A percentile compares a stretch with the other conserved stretches of the same genome.
Conservation (phyloP, 2,797 vertebrate genomes). For the Smutsia temminckii region DNA sequence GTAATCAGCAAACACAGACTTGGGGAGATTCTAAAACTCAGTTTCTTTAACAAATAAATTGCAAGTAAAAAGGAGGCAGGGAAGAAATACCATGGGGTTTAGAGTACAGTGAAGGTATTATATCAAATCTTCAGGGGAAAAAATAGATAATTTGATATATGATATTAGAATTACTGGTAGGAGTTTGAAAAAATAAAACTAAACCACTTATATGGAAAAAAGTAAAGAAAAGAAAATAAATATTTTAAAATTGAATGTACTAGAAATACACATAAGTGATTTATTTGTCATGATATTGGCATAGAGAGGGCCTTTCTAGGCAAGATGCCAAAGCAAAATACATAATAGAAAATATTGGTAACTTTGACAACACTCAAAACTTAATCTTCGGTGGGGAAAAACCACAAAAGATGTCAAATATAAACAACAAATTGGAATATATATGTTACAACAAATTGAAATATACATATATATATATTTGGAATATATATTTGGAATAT, state of each 20-base stretch:
- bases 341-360: neutral
- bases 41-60: neutral
- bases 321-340: neutral
- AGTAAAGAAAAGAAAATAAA: neutral
- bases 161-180: neutral
- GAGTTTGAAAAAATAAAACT: neutral
- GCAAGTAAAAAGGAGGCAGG: neutral
- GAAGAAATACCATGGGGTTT: neutral
- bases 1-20: neutral
- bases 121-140: neutral
- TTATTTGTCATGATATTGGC: neutral
- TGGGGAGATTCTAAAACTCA: neutral
- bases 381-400: slow-evolving; percentile 16
- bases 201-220: neutral
- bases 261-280: neutral
- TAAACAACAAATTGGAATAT: neutral
- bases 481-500: neutral
- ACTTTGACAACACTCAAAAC: neutral
- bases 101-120: neutral
- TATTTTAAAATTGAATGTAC: neutral
- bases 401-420: neutral
- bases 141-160: neutral
- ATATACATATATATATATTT: too few species aligned
- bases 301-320: neutral
- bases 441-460: neutral